Conservation (phyloP, 1,140 invertebrate species). For the Asobara japonica region DNA sequence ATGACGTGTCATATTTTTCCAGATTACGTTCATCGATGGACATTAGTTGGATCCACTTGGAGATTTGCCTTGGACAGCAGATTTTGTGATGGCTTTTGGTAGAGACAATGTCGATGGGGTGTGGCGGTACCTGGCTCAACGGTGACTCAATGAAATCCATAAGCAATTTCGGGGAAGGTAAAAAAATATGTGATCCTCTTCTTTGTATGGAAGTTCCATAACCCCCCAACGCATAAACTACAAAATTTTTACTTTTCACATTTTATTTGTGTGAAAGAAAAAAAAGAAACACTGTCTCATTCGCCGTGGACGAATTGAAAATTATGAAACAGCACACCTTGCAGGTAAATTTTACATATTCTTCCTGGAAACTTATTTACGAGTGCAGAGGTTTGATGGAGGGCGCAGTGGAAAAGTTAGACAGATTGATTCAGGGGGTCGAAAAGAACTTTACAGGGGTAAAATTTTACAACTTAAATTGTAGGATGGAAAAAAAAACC, state of each 20-base stretch:
- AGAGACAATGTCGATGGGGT: constrained; percentile 46
- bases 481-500: not conserved
- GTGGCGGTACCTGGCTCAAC: constrained; percentile 51
- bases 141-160: constrained; percentile 42
- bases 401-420: constrained; percentile 1
- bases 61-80: not conserved
- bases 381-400: not conserved
- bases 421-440: not conserved
- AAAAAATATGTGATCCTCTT: not conserved
- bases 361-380: not conserved
- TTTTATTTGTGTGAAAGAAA: not conserved
- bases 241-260: not conserved
- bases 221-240: not conserved
- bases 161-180: constrained; percentile 17
- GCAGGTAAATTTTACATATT: not conserved
- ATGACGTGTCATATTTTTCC: too few species aligned
- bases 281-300: not conserved
- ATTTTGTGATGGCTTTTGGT: constrained; percentile 36
- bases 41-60: constrained; percentile 35
- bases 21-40: not conserved
- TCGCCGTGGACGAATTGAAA: not conserved
- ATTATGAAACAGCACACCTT: not conserved
- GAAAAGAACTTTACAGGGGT: not conserved
- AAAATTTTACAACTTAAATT: not conserved
- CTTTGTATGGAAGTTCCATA: not conserved